These are phyloP conservation scores for Sinocyclocheilus maitianheensis DNA, from an alignment of 2,113 vertebrate genomes.

Conservation along the genomic window DNA sequence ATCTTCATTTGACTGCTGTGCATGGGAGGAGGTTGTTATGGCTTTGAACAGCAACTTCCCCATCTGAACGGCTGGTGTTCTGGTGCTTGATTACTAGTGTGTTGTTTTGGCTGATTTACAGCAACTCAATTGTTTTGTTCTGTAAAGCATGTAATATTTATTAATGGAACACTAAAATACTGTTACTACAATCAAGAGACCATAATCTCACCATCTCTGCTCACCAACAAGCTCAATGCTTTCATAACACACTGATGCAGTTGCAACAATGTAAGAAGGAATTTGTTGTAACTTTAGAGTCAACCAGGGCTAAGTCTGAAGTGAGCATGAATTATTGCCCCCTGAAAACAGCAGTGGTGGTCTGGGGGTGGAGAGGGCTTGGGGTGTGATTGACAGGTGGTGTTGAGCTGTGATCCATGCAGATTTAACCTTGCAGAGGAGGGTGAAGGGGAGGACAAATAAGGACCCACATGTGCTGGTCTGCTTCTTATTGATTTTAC, in stretches of 20 bases:
- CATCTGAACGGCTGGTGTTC: not conserved
- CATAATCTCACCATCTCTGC: no score
- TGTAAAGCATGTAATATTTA: not conserved
- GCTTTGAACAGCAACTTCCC: conserved; percentile 5
- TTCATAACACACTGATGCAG: not conserved
- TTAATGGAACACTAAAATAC: not conserved
- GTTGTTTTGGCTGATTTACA: not conserved
- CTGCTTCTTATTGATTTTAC: conserved; percentile 36
- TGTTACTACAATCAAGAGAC: not conserved
- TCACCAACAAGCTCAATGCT: not conserved
- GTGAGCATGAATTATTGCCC: conserved; percentile 25
- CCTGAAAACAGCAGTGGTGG: not conserved
- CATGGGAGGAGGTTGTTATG: conserved; percentile 30
- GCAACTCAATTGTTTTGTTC: not conserved
- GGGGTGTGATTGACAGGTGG: conserved; percentile 41
- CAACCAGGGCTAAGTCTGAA: conserved; percentile 4
- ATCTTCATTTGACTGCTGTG: not conserved
- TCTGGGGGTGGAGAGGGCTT: not conserved
- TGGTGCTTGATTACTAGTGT: conserved; percentile 3
- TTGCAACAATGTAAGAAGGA: not conserved
- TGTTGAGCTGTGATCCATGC: not conserved
- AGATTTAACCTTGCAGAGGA: conserved; percentile 18
- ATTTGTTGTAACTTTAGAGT: not conserved
- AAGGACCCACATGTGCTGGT: not conserved
- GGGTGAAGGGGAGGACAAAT: conserved; percentile 33